Conservation (phyloP, 2,888 invertebrate species). For the Polymixis lichenea region DNA sequence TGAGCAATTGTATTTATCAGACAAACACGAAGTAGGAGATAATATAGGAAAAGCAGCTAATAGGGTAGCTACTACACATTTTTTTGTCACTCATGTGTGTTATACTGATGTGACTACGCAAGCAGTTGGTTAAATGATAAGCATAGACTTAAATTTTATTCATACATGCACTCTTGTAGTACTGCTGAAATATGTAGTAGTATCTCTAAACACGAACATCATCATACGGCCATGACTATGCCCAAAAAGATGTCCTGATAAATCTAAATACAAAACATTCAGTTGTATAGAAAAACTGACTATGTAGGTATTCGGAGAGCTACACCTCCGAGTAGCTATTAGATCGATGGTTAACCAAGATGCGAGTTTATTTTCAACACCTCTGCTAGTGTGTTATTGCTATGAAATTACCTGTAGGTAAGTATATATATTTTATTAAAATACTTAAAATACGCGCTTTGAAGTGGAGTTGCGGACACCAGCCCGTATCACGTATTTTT, state of each 20-base stretch:
- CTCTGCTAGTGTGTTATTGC: conserved; percentile 9
- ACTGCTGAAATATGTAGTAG: not conserved
- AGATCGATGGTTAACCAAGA: not conserved
- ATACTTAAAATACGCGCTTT: too few relatives aligned
- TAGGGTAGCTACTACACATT: not conserved
- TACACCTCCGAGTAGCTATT: not conserved
- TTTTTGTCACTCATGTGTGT: not conserved
- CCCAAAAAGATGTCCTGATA: not conserved
- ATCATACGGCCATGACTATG: not conserved
- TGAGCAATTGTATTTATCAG: not conserved
- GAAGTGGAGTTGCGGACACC: too few relatives aligned
- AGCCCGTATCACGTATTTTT: too few relatives aligned
- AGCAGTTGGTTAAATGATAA: not conserved
- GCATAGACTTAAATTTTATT: not conserved
- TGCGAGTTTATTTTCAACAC: not conserved
- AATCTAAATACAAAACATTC: not conserved
- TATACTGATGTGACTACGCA: not conserved
- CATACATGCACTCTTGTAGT: not conserved
- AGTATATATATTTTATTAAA: not conserved
- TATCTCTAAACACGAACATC: not conserved
- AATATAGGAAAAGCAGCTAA: not conserved
- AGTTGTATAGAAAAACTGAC: not conserved
- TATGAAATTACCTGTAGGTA: conserved; percentile 30
- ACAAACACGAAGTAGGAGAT: not conserved
- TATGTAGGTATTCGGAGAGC: not conserved